Percentiles rank a stretch among this genome's conserved stretches.
phyloP scores from a whole-genome alignment of 2,797 vertebrate species.

The Sparidentex hasta region DNA sequence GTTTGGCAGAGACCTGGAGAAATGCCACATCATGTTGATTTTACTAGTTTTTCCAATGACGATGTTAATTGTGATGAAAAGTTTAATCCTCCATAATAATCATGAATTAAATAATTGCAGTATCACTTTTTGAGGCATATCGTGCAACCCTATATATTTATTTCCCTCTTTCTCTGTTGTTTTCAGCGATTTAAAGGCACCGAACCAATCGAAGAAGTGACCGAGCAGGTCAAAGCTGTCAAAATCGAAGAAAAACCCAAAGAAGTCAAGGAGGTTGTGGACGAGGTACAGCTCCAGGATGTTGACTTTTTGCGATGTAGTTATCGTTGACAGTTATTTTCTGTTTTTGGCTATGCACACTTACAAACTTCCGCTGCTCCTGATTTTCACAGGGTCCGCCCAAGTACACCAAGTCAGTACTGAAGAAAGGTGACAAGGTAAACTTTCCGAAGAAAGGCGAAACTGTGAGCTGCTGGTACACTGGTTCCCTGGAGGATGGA shows the following conservation, averaged over 20 bases:
- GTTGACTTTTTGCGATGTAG: background rate
- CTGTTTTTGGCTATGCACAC: background rate
- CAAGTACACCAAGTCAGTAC: slow-evolving; percentile 90
- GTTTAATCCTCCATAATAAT: no score
- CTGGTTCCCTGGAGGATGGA: slow-evolving; percentile 93
- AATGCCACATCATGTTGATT: no score
- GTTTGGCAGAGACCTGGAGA: no score
- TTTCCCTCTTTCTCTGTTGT: background rate
- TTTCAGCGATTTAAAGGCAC: slow-evolving; percentile 93
- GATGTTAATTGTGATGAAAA: no score
- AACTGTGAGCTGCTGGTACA: slow-evolving; percentile 97
- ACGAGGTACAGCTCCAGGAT: slow-evolving; percentile 87
- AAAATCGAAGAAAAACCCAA: slow-evolving; percentile 91
- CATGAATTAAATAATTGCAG: no score
- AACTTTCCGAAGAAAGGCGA: slow-evolving; percentile 98
- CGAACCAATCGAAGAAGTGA: slow-evolving; percentile 86
- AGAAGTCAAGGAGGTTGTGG: slow-evolving; percentile 86
- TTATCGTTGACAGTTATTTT: background rate
- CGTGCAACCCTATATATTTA: background rate
- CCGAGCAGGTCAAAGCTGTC: slow-evolving; percentile 88
- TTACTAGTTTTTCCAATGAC: no score
- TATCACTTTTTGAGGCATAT: no score
- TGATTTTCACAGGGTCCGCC: slow-evolving; percentile 89
- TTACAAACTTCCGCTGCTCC: background rate
- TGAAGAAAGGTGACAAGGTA: slow-evolving; percentile 96